phyloP scores from a whole-genome alignment of 1,140 invertebrate genomes.

The Carcinoscorpius rotundicauda region DNA sequence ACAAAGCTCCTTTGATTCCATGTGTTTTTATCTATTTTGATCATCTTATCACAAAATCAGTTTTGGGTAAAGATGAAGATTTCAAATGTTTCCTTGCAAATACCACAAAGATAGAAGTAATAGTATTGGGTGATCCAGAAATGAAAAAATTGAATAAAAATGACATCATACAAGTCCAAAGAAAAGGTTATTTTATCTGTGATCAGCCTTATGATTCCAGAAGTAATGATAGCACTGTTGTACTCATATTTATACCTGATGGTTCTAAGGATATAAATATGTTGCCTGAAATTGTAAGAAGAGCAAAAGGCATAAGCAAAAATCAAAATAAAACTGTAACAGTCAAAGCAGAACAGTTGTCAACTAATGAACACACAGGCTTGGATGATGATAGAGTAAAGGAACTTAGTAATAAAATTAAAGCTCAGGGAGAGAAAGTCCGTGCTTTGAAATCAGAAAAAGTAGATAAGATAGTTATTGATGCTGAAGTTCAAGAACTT shows the following conservation, averaged over 20 bases:
- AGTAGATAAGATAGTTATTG: slow-evolving; percentile 32
- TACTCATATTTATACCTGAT: slow-evolving; percentile 86
- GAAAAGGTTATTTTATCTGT: slow-evolving; percentile 88
- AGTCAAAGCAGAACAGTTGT: slow-evolving; percentile 34
- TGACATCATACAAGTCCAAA: slow-evolving; percentile 91
- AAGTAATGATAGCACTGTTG: slow-evolving; percentile 50
- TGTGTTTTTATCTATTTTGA: slow-evolving; percentile 89
- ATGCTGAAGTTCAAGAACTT: slow-evolving; percentile 46
- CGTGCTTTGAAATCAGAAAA: slow-evolving; percentile 50
- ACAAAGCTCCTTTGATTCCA: slow-evolving; percentile 50
- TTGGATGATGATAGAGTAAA: background rate
- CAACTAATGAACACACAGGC: slow-evolving; percentile 9
- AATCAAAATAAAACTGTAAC: slow-evolving; percentile 28
- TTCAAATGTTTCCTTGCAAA: slow-evolving; percentile 87
- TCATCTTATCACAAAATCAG: slow-evolving; percentile 85
- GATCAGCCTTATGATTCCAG: slow-evolving; percentile 52
- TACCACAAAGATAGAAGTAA: slow-evolving; percentile 47
- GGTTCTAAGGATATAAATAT: slow-evolving; percentile 39
- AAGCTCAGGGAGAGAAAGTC: slow-evolving; percentile 54
- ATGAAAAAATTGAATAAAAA: slow-evolving; percentile 70
- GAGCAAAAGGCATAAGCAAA: background rate
- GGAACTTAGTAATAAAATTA: slow-evolving; percentile 44
- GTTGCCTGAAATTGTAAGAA: slow-evolving; percentile 10
- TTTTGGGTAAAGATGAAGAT: slow-evolving; percentile 93
- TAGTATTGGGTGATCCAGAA: slow-evolving; percentile 81